Evolutionary conservation across 2,797 vertebrate species (phyloP).

Genomic region (Martes flavigula): DNA sequence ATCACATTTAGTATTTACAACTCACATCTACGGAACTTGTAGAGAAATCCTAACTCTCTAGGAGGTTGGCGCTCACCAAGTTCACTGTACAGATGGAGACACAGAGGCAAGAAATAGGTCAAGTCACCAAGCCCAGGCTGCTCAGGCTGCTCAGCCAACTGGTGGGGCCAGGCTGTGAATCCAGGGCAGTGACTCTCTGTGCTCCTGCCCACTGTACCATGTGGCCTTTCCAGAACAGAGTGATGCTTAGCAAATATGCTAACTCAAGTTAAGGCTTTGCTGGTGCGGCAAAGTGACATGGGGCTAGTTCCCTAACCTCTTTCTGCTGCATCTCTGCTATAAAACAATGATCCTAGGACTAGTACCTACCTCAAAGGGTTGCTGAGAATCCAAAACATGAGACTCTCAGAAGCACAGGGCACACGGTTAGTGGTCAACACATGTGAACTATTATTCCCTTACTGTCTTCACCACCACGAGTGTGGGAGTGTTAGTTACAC

Average conservation of each 20-base stretch:
- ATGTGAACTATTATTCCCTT: background rate
- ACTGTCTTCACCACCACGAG: background rate
- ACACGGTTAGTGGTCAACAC: background rate
- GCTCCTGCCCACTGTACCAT: background rate
- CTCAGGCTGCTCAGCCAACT: rapidly evolving
- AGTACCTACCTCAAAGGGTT: background rate
- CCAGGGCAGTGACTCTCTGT: background rate
- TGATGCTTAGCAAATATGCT: background rate
- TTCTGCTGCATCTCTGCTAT: background rate
- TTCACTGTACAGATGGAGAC: background rate
- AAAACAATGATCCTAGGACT: background rate
- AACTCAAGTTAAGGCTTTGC: background rate
- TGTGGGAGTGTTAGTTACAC: background rate
- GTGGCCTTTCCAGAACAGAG: background rate
- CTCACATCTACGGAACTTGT: background rate
- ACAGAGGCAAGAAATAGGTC: background rate
- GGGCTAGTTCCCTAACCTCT: background rate
- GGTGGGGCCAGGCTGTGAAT: background rate
- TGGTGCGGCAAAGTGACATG: background rate
- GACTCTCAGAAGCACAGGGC: background rate
- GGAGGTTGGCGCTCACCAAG: background rate
- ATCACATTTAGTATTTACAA: background rate
- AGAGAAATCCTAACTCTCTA: background rate
- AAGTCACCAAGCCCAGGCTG: background rate
- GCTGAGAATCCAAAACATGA: background rate